A percentile compares a stretch with the other conserved stretches of the same genome.
Evolutionary conservation across 2,113 vertebrate genomes (phyloP).

Genomic region (Puntigrus tetrazona): DNA sequence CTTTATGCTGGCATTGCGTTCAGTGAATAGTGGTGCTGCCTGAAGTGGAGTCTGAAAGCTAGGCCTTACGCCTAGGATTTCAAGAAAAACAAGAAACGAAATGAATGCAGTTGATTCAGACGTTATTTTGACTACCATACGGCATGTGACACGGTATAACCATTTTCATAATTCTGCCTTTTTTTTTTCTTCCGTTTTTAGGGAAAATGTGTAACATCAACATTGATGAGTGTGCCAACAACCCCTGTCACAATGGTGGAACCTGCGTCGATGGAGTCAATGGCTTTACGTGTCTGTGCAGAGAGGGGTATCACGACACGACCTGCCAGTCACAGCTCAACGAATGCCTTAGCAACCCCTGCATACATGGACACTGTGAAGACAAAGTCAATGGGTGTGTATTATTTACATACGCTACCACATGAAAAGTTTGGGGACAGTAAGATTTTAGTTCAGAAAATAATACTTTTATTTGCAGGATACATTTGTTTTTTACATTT

Average conservation of each 20-base stretch:
- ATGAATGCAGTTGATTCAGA: constrained; percentile 37
- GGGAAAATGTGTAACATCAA: constrained; percentile 92
- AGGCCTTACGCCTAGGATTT: constrained; percentile 57
- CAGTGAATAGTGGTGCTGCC: constrained; percentile 65
- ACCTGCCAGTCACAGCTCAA: constrained; percentile 94
- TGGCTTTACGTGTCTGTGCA: constrained; percentile 86
- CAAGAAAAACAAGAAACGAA: constrained; percentile 58
- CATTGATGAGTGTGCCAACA: constrained; percentile 86
- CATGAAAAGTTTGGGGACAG: not conserved
- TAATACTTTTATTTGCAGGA: not conserved
- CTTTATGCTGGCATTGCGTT: constrained; percentile 66
- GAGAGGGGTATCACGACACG: constrained; percentile 86
- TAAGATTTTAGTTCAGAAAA: not conserved
- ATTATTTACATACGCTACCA: not conserved
- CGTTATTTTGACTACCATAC: not conserved
- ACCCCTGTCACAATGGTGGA: constrained; percentile 92
- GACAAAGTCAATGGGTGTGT: constrained; percentile 90
- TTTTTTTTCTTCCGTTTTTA: constrained; percentile 65
- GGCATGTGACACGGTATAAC: not conserved
- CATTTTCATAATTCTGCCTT: not conserved
- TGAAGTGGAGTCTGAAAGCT: constrained; percentile 68
- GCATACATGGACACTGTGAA: constrained; percentile 87
- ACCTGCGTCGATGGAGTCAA: constrained; percentile 89
- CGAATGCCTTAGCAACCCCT: constrained; percentile 93
- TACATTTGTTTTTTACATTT: not conserved